Evolutionary conservation across 1,140 invertebrate species (phyloP), one percentile per base, ranked within the genome.

Genomic region (Solenopsis fugax): DNA sequence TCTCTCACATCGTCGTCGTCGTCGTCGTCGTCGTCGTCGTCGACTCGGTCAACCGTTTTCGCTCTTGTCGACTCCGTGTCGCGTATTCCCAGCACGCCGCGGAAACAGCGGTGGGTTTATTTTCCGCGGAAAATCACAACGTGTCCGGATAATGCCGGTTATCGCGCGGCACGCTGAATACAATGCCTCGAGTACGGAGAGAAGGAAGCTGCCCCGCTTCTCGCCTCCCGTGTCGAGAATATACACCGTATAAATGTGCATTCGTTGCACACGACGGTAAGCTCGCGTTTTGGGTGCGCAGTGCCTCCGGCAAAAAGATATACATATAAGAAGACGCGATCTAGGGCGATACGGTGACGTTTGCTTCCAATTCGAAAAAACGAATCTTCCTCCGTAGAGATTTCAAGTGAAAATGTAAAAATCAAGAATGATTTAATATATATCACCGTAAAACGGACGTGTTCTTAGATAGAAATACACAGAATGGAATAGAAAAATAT

Each of bases 61-160:
- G 18, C 64, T 54, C 77, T 80, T 54, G 67, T 60, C 80, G 67
- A 73, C 54, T 84, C 16, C 13, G 6, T 65, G 50, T 89, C 60
- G 88, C 54, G 88, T 92, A 93, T 93, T 93, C 92, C 69, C 65
- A 60, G 87, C 92, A 93, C 89, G 92, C 85, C 78, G 85, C 85
- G 64, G 87, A 90, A 88, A 92, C 90, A 87, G 77, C 84, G 81
- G 80, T 62, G 81, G 76, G 75, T 92, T 90, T 92, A 92, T 93
- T 93, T 92, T 93, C 86, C 82, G 86, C 89, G 90, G 89, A 76
- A 92, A 92, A 92, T 92, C 92, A 91, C 89, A 89, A 91, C 91
- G 87, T 88, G 90, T 88, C 86, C 87, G 87, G 87, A 86, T 87
- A 92, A 93, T 91, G 69, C 88, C 71, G 88, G 90, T 86, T 91